Percentiles rank a stretch among this genome's conserved stretches.
These are phyloP conservation scores for Trissoscelio sp. DNA, from an alignment of 2,888 invertebrate species.

Conservation along the genomic window DNA sequence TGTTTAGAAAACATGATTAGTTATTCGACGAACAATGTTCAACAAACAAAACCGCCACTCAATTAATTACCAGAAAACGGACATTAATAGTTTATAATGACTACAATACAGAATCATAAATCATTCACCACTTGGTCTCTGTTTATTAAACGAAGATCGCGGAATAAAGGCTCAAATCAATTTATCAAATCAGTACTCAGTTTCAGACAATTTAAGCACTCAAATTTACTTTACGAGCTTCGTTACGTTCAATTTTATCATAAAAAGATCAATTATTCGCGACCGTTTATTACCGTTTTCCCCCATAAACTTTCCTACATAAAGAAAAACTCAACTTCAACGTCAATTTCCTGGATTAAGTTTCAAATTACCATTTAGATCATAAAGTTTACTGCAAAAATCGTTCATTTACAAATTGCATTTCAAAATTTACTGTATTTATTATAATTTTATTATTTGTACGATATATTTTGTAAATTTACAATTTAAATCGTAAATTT, in stretches of 20 bases:
- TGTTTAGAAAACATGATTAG: no score
- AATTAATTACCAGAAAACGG: background rate
- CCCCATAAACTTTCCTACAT: background rate
- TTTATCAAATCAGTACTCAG: background rate
- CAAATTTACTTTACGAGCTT: conserved; percentile 13
- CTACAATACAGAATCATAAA: background rate
- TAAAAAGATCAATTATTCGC: conserved; percentile 16
- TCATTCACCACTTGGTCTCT: background rate
- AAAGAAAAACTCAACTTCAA: conserved; percentile 10
- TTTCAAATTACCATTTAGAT: no score
- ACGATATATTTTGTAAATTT: no score
- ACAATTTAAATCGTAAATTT: no score
- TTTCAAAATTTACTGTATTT: no score
- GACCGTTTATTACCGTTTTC: background rate
- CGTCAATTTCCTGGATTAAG: background rate
- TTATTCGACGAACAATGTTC: no score
- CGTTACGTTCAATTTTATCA: conserved; percentile 20
- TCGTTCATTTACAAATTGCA: no score
- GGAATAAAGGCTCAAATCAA: background rate
- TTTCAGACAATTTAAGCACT: conserved; percentile 11
- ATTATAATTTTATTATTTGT: no score
- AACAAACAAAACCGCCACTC: background rate
- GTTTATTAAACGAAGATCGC: background rate
- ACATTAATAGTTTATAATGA: background rate
- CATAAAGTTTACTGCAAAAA: no score